Evolutionary conservation across 2,888 invertebrate genomes (phyloP).

Genomic region (Oasisia sp.): DNA sequence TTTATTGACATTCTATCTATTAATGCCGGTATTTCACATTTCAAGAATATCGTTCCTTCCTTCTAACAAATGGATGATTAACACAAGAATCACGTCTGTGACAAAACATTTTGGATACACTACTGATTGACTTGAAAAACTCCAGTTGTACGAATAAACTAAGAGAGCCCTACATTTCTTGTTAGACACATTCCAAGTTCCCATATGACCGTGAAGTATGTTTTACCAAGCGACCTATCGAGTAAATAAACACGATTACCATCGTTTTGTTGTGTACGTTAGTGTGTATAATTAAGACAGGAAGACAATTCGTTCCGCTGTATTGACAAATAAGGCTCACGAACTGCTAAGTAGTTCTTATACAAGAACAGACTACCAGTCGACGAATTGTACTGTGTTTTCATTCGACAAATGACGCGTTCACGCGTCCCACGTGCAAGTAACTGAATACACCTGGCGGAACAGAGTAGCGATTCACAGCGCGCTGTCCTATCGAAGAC

Average conservation of each 20-base stretch:
- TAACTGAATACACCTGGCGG: neutral
- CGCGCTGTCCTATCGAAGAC: neutral
- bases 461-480: neutral
- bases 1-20: neutral
- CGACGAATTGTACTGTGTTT: neutral
- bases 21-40: neutral
- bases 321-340: neutral
- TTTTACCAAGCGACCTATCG: neutral
- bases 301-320: neutral
- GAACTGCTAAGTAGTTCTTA: neutral
- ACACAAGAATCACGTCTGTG: no score
- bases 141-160: no score
- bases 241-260: neutral
- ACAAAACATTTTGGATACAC: no score
- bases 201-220: neutral
- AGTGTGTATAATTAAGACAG: neutral
- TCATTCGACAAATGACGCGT: neutral
- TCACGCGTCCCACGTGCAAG: neutral
- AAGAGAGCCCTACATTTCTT: no score
- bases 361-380: neutral
- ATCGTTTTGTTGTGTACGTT: neutral
- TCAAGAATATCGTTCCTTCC: no score
- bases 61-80: no score
- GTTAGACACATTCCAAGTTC: no score
- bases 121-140: no score